Conservation (phyloP, 1,140 invertebrate species). For the Steinernema khuongi region DNA sequence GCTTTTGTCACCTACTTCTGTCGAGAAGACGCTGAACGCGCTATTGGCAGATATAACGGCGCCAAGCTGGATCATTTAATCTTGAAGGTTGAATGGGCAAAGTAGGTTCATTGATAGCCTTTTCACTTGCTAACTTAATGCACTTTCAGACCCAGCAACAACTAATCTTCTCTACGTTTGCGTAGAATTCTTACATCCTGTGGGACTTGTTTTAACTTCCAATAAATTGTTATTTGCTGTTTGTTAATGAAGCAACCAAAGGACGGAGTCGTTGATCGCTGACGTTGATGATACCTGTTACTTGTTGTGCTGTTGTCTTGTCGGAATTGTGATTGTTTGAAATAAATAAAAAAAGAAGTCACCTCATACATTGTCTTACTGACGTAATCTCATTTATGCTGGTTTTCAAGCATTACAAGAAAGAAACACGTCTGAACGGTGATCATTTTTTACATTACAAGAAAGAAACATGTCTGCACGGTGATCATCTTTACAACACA, state of each 20-base stretch:
- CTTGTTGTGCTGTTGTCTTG: conserved; percentile 8
- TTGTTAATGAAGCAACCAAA: not conserved
- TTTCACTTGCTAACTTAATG: not conserved
- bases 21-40: conserved; percentile 79
- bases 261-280: not conserved
- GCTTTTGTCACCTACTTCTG: conserved; percentile 92
- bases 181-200: not conserved
- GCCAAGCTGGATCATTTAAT: conserved; percentile 97
- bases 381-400: no score
- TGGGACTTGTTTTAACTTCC: not conserved
- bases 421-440: no score
- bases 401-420: no score
- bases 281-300: not conserved
- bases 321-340: conserved; percentile 10
- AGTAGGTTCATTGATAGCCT: not conserved
- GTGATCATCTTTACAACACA: no score
- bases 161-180: conserved; percentile 24
- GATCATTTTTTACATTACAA: no score
- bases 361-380: no score
- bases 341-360: not conserved
- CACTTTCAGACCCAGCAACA: conserved; percentile 29
- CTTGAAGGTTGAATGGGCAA: conserved; percentile 93
- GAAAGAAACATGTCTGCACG: no score
- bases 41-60: conserved; percentile 82
- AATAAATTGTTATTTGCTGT: conserved; percentile 25